A percentile compares a stretch with the other conserved stretches of the same genome.
phyloP scores from a whole-genome alignment of 2,113 vertebrate genomes.

The Telmatochromis sp. region DNA sequence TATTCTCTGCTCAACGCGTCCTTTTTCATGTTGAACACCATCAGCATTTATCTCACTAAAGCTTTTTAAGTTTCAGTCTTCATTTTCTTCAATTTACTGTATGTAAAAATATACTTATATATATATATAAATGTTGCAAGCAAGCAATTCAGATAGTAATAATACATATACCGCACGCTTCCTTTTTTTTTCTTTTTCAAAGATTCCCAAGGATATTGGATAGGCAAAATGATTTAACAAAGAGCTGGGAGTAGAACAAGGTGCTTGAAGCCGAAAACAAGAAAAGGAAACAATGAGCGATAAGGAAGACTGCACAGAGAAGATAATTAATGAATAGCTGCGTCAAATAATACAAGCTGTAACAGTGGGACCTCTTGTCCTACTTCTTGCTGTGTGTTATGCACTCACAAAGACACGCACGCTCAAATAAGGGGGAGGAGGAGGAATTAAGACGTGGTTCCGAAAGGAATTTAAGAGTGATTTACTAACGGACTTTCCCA shows the following conservation, averaged over 20 bases:
- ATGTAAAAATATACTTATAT: background rate
- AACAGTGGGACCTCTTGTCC: conserved; percentile 58
- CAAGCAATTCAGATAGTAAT: background rate
- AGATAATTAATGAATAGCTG: conserved; percentile 67
- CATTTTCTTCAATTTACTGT: background rate
- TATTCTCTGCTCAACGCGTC: background rate
- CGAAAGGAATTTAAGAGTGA: conserved; percentile 25
- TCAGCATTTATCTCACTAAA: conserved; percentile 21
- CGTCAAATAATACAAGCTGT: conserved; percentile 52
- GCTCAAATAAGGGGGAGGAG: background rate
- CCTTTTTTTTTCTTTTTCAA: background rate
- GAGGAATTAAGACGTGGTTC: conserved; percentile 12
- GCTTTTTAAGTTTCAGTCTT: background rate
- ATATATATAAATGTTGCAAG: background rate
- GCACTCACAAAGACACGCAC: background rate
- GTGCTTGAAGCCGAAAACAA: conserved; percentile 45
- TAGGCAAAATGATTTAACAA: conserved; percentile 50
- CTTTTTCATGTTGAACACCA: background rate
- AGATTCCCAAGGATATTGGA: conserved; percentile 36
- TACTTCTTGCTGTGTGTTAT: conserved; percentile 32
- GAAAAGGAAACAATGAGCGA: conserved; percentile 53
- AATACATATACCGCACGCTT: background rate
- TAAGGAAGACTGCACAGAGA: conserved; percentile 43
- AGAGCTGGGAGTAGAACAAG: conserved; percentile 58
- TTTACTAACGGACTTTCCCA: conserved; percentile 16